These are phyloP conservation scores for Alligator sinensis DNA, from an alignment of 2,113 vertebrate species.

Conservation along the genomic window DNA sequence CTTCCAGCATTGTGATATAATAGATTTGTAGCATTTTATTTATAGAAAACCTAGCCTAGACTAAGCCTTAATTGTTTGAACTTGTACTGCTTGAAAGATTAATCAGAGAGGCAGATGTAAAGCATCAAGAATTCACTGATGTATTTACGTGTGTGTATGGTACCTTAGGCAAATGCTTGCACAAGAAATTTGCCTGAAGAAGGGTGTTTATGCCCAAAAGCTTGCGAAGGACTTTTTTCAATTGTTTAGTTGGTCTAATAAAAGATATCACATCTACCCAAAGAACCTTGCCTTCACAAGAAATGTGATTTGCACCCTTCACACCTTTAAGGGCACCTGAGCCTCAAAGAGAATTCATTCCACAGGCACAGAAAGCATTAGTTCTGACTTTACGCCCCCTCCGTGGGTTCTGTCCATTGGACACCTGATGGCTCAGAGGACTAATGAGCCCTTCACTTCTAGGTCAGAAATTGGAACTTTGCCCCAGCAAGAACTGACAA, in stretches of 20 bases:
- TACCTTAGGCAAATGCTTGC: too few relatives aligned
- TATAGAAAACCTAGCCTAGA: not conserved
- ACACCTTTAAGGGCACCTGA: not conserved
- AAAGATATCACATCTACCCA: not conserved
- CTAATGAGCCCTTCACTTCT: not conserved
- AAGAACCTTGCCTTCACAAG: not conserved
- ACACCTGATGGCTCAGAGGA: not conserved
- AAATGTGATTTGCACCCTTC: not conserved
- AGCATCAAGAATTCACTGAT: not conserved
- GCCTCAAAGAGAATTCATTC: too few relatives aligned
- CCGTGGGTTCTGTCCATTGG: not conserved
- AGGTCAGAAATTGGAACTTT: not conserved
- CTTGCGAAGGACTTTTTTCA: too few relatives aligned
- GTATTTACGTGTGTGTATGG: not conserved
- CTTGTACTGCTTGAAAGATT: not conserved
- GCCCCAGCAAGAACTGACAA: not conserved
- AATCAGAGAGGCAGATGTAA: not conserved
- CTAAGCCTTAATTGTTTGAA: not conserved
- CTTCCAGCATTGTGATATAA: not conserved
- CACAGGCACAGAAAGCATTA: not conserved
- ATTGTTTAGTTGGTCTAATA: too few relatives aligned
- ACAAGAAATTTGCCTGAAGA: too few relatives aligned
- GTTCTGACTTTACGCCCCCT: not conserved
- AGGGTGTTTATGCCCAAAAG: too few relatives aligned
- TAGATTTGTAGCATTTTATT: not conserved